phyloP scores from a whole-genome alignment of 23 tunicate genomes.

The Oikopleura albicans region DNA sequence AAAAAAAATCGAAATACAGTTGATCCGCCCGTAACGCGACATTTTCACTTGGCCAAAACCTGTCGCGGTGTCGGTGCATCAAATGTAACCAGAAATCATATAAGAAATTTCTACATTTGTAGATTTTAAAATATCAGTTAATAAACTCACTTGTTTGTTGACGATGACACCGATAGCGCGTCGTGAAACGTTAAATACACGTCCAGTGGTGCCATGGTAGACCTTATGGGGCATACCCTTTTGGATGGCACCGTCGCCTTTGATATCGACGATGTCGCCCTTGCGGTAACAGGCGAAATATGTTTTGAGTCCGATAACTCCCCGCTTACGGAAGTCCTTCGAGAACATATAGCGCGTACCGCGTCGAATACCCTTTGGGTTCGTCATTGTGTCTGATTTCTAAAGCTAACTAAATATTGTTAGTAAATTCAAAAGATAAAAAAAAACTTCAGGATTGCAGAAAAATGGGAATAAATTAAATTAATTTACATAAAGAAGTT shows the following conservation, averaged over 20 bases:
- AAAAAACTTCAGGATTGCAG: too few species aligned
- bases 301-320: constrained; percentile 37
- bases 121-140: too few species aligned
- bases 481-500: too few species aligned
- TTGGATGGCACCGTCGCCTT: constrained; percentile 98
- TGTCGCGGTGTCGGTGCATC: too few species aligned
- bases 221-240: constrained; percentile 99
- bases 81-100: too few species aligned
- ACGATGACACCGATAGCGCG: constrained; percentile 96
- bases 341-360: constrained; percentile 99
- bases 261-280: constrained; percentile 95
- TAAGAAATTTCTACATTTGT: too few species aligned
- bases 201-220: constrained; percentile 93
- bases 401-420: background rate
- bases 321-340: constrained; percentile 56
- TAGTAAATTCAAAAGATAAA: too few species aligned
- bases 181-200: constrained; percentile 67
- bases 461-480: too few species aligned
- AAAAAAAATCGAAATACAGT: too few species aligned
- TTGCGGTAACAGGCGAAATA: constrained; percentile 51
- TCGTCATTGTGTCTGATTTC: constrained; percentile 51
- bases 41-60: too few species aligned
- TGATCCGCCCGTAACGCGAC: too few species aligned
- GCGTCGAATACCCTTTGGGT: constrained; percentile 88
- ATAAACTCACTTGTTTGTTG: constrained; percentile 84